Evolutionary conservation across 2,797 vertebrate species (phyloP), one percentile per base, ranked within the genome.

Genomic region (Podargus strigoides): DNA sequence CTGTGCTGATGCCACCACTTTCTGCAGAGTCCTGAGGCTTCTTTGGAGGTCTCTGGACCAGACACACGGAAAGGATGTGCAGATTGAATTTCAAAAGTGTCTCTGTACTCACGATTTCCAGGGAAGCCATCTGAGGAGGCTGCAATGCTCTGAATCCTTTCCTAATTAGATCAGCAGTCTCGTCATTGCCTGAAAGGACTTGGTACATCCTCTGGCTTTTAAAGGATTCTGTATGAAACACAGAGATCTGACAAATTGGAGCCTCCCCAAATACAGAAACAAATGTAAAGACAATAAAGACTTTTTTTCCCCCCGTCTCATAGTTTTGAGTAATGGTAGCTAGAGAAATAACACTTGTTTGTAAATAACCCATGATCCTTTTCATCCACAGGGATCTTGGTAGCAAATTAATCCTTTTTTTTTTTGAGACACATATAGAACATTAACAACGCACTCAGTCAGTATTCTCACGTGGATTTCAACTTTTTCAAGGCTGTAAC

Each of bases 161-260:
- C 80, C 83, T 88, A 94, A 88, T 95, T 91, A 94, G 70, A 91
- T 58, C 85, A 92, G 85, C 77, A 76, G 70, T 39, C 67, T 93
- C 9, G 1, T 82, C 80, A 46, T 41, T 87, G 90, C 80, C 80
- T 68, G 83, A 91, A 77, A 85, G 30, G 37, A 32, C 14, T 82
- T 89, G 42, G 42, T 79, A 37, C 59, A 46, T 79, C 52, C 79
- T 86, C 77, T 79, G 20, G 53, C 77, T 94, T 93, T 90, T 76
- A 89, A 85, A 94, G 34, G 49, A 85, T 88, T 91, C 63, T 67
- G 52, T 46, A 70, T 87, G 56, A 86, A 85, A 91, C 87, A 39
- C 79, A 86, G 18, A 90, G 44, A 46, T 52, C 56, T n/a, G 6
- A 67, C 44, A 87, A 86, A 88, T 12, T 55, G 44, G 37, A 85